Evolutionary conservation across 2,797 vertebrate genomes (phyloP), one percentile per base, ranked within the genome.

Genomic region (Pipistrellus pygmaeus): DNA sequence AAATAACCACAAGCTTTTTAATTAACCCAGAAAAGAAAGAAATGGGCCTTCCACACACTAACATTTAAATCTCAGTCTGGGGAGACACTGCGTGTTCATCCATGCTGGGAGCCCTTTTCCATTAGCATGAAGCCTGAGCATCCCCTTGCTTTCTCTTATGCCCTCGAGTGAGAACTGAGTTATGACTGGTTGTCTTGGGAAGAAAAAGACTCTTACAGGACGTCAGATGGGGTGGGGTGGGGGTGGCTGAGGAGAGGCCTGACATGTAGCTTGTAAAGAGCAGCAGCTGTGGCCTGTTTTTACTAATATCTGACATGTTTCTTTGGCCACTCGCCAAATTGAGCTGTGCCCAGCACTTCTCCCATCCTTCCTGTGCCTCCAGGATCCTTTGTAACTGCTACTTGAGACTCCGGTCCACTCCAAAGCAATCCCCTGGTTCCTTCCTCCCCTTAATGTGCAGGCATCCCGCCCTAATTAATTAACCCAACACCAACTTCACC

Each of bases 281-380:
- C 57, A 98, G 95, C 98, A 99, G 98, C 98, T 99, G 98, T 93
- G 98, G 97, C 83, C 88, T 98, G 96, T 99, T 98, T 98, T 98
- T 96, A 96, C 97, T 98, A 98, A 98, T 98, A 98, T 98, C 97
- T 98, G 98, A 98, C 98, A 98, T 97, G 96, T 97, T 97, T 95
- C 96, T 97, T 96, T 98, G 98, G 97, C 97, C 96, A 94, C 76
- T 83, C 27, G 97, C 97, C 97, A 98, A 93, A 82, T 78, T 95
- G 97, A 97, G 95, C 96, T 96, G 95, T 96, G 97, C 97, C 97
- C 93, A 97, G 97, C 96, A 97, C 96, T 96, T 96, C 95, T 97
- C 92, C 92, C 90, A 88, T 97, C 97, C 96, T 98, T 98, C 93
- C 96, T 96, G 95, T 95, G 92, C 92, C 57, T 97, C 90, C 95